A percentile compares a stretch with the other conserved stretches of the same genome.
Evolutionary conservation across 2,888 invertebrate species (phyloP).

Genomic region (Pammene aurita): DNA sequence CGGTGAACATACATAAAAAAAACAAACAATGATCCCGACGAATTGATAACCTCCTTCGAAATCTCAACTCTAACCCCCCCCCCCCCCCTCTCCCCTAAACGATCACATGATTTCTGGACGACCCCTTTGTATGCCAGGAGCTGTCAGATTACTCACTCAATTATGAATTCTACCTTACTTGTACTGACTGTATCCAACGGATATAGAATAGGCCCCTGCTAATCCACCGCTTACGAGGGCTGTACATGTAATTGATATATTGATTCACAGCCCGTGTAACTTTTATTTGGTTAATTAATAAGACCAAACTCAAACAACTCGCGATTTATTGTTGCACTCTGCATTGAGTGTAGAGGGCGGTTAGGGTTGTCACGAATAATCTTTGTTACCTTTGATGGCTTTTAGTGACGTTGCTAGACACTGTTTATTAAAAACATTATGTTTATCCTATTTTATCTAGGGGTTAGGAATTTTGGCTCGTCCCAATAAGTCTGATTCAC

Average conservation of each 20-base stretch:
- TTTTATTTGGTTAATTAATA: conserved; percentile 81
- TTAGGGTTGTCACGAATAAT: conserved; percentile 62
- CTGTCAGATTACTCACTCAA: too few species aligned
- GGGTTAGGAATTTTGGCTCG: too few species aligned
- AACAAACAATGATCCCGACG: too few species aligned
- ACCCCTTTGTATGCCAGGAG: too few species aligned
- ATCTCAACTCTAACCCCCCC: too few species aligned
- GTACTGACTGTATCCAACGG: background rate
- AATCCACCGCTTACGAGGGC: conserved; percentile 26
- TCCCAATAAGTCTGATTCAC: too few species aligned
- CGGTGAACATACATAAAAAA: too few species aligned
- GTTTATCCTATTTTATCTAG: background rate
- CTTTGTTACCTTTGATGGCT: background rate
- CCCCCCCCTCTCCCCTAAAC: too few species aligned
- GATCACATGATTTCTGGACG: too few species aligned
- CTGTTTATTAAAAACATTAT: background rate
- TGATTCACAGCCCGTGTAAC: conserved; percentile 44
- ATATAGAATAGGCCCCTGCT: conserved; percentile 3
- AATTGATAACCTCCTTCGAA: too few species aligned
- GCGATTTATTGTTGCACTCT: conserved; percentile 77
- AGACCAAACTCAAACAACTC: conserved; percentile 80
- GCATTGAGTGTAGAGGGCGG: conserved; percentile 54
- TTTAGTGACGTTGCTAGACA: background rate
- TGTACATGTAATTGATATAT: conserved; percentile 42
- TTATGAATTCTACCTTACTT: background rate